Conservation (phyloP, 1,140 invertebrate genomes). For the Drosophila neocordata region DNA sequence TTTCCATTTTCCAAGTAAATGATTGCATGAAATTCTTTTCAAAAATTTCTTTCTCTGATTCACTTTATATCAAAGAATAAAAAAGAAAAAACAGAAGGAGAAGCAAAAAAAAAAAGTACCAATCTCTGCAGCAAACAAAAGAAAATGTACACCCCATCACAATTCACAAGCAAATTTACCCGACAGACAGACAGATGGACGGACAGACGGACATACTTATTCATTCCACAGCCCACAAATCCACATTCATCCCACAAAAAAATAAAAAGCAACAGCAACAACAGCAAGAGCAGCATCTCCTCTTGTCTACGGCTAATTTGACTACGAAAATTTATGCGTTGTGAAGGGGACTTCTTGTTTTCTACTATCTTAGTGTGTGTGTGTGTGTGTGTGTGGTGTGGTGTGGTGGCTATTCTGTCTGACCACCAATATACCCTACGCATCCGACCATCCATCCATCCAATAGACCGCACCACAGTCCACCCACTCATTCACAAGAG, state of each 20-base stretch:
- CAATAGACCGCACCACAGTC: background rate
- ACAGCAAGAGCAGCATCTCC: conserved; percentile 1
- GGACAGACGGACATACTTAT: conserved; percentile 1
- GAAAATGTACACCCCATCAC: conserved; percentile 34
- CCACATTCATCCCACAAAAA: conserved; percentile 20
- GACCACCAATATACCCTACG: conserved; percentile 23
- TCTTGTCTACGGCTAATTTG: conserved; percentile 69
- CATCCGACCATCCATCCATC: background rate
- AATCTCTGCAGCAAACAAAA: conserved; percentile 16
- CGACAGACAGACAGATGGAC: background rate
- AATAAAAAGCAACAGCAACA: background rate
- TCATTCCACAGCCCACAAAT: conserved; percentile 4
- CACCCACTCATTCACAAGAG: conserved; percentile 10
- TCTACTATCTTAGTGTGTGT: background rate
- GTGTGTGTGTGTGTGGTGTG: background rate
- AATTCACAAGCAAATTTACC: conserved; percentile 5
- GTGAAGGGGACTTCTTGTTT: conserved; percentile 20
- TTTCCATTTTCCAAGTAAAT: background rate
- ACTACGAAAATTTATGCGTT: conserved; percentile 68
- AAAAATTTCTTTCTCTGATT: conserved; percentile 4
- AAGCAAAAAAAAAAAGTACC: background rate
- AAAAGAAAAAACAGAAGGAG: background rate
- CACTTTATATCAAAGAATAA: conserved; percentile 12
- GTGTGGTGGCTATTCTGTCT: conserved; percentile 27
- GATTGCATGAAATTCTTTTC: background rate